Conservation (phyloP, 1,140 invertebrate species). For the Drosophila guanche region DNA sequence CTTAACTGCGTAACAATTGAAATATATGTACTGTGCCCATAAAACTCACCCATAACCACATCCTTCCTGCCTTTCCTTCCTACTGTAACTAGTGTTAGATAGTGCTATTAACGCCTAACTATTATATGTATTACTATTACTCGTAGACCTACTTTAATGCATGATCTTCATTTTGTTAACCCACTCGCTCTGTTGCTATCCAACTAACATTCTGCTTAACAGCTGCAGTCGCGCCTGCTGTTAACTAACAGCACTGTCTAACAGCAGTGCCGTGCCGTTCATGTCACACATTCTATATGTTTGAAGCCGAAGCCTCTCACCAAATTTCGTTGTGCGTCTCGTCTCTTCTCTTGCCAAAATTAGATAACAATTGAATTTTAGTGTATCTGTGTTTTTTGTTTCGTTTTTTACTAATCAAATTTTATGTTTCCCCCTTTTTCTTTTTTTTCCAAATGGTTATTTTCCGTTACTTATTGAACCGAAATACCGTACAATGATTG, state of each 20-base stretch:
- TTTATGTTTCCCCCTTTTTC: constrained; percentile 79
- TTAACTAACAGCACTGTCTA: constrained; percentile 36
- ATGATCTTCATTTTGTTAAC: constrained; percentile 18
- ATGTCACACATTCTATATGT: constrained; percentile 38
- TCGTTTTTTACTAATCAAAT: constrained; percentile 75
- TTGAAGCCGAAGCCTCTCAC: constrained; percentile 21
- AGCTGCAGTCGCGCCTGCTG: constrained; percentile 10
- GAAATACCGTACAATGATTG: constrained; percentile 29
- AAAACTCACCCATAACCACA: constrained; percentile 25
- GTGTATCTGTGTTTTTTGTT: constrained; percentile 67
- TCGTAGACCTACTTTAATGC: neutral
- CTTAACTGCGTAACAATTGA: constrained; percentile 58
- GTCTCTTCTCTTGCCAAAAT: constrained; percentile 24
- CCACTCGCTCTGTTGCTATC: constrained; percentile 6
- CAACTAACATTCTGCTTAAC: constrained; percentile 33
- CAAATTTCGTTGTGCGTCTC: constrained; percentile 42
- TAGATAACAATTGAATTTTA: constrained; percentile 27
- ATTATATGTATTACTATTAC: neutral
- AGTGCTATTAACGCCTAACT: constrained; percentile 24
- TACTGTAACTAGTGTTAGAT: constrained; percentile 23
- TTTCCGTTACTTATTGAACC: constrained; percentile 28
- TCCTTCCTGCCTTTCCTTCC: constrained; percentile 10
- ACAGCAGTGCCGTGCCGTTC: constrained; percentile 14
- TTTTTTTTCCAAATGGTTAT: constrained; percentile 58
- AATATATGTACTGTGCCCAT: constrained; percentile 31